Conservation (phyloP, 2,888 invertebrate genomes). For the Philopedon plagiatum region DNA sequence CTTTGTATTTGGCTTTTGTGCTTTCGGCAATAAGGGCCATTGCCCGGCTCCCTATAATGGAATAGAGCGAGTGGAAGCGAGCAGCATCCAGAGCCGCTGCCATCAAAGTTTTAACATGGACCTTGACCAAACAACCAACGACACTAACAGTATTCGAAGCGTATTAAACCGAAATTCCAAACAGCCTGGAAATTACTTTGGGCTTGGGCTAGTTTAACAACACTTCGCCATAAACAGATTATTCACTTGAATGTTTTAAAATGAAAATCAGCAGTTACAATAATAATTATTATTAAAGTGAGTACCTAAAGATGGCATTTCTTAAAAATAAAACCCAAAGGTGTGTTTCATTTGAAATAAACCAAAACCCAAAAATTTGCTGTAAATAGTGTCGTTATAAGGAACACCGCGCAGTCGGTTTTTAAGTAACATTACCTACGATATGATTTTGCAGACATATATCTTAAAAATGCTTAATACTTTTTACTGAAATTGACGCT, state of each 20-base stretch:
- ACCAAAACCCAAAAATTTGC: no score
- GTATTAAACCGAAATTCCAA: not conserved
- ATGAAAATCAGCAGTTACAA: no score
- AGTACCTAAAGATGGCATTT: no score
- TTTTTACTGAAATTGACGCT: no score
- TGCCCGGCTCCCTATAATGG: not conserved
- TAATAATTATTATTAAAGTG: no score
- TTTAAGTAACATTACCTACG: no score
- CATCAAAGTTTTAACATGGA: slow-evolving; percentile 1
- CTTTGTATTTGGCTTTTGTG: slow-evolving; percentile 4
- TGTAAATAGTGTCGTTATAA: no score
- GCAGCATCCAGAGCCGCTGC: not conserved
- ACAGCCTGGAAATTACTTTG: not conserved
- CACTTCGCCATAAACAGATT: not conserved
- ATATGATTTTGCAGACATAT: no score
- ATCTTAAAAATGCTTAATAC: no score
- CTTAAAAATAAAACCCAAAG: no score
- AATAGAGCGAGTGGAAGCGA: not conserved
- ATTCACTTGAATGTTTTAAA: not conserved
- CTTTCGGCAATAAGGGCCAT: not conserved
- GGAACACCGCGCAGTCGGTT: no score
- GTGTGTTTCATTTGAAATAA: no score
- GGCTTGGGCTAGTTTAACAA: not conserved
- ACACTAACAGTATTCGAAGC: slow-evolving; percentile 7
- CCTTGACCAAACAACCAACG: slow-evolving; percentile 12